Conservation (phyloP, 2,113 vertebrate genomes). For the Pholis gunnellus region DNA sequence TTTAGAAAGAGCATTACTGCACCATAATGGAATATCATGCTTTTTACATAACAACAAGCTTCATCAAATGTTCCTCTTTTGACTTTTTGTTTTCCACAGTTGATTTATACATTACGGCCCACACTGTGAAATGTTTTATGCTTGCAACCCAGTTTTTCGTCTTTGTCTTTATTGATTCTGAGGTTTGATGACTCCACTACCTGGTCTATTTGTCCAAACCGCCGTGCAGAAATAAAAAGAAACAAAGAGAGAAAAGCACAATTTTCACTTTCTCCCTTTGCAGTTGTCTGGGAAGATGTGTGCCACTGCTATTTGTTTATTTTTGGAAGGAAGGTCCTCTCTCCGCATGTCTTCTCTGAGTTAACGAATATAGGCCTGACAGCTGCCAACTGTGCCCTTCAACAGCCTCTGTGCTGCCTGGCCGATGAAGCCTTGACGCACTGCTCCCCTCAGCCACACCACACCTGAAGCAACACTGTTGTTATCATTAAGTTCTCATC, state of each 20-base stretch:
- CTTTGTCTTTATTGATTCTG: not conserved
- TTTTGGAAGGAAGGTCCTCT: conserved; percentile 74
- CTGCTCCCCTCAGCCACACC: not conserved
- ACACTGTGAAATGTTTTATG: not conserved
- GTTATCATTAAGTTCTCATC: conserved; percentile 1
- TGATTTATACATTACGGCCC: not conserved
- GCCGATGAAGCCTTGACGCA: not conserved
- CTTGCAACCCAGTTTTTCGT: not conserved
- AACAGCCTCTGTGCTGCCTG: conserved; percentile 53
- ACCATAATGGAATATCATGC: not conserved
- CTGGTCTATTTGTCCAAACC: not conserved
- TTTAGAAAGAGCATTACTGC: not conserved
- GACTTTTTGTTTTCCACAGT: not conserved
- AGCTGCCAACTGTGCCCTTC: conserved; percentile 81
- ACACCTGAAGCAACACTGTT: conserved; percentile 45
- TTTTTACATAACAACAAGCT: not conserved
- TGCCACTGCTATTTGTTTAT: conserved; percentile 79
- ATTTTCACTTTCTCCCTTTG: conserved; percentile 40
- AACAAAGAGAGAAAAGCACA: conserved; percentile 23
- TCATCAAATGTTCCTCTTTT: not conserved
- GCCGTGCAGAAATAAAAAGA: conserved; percentile 34
- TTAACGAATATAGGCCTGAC: conserved; percentile 76
- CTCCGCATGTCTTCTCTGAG: conserved; percentile 73
- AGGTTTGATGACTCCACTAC: not conserved
- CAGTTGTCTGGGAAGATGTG: conserved; percentile 61